Evolutionary conservation across 2,113 vertebrate genomes (phyloP).

Genomic region (Tragulus kanchil): DNA sequence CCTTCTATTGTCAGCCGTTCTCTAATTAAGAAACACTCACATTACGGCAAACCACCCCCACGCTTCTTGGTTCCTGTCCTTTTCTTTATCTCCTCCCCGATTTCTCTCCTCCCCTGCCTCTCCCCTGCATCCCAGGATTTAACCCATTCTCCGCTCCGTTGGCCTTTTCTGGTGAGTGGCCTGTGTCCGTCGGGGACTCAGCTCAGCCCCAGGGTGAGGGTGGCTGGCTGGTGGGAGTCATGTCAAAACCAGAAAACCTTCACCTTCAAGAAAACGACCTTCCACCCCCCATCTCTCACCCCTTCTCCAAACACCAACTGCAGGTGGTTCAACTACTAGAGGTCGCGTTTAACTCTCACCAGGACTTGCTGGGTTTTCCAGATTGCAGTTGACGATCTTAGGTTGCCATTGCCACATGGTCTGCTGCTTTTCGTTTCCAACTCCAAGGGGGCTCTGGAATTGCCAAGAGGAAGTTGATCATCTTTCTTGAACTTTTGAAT

Average conservation of each 20-base stretch:
- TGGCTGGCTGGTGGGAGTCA: not conserved
- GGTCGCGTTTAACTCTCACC: not conserved
- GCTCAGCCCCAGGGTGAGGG: not conserved
- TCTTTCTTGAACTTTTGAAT: conserved; percentile 10
- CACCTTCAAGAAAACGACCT: not conserved
- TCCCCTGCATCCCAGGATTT: conserved; percentile 68
- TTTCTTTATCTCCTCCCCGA: conserved; percentile 67
- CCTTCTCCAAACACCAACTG: not conserved
- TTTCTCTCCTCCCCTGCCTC: conserved; percentile 59
- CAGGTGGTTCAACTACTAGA: not conserved
- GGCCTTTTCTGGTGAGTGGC: conserved; percentile 33
- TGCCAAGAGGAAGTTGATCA: not conserved
- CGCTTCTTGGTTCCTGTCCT: conserved; percentile 76
- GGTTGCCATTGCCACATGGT: not conserved
- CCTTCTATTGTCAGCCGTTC: conserved; percentile 85
- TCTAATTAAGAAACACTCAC: conserved; percentile 92
- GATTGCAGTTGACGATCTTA: not conserved
- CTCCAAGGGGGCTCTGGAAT: not conserved
- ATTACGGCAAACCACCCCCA: conserved; percentile 74
- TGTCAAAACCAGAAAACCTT: not conserved
- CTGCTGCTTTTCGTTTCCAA: not conserved
- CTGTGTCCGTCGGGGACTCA: not conserved
- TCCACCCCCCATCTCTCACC: fast-evolving
- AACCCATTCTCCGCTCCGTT: conserved; percentile 79
- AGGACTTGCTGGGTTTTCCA: not conserved